A percentile compares a stretch with the other conserved stretches of the same genome.
phyloP scores from a whole-genome alignment of 2,888 invertebrate genomes.

The Cylloceria caligata region DNA sequence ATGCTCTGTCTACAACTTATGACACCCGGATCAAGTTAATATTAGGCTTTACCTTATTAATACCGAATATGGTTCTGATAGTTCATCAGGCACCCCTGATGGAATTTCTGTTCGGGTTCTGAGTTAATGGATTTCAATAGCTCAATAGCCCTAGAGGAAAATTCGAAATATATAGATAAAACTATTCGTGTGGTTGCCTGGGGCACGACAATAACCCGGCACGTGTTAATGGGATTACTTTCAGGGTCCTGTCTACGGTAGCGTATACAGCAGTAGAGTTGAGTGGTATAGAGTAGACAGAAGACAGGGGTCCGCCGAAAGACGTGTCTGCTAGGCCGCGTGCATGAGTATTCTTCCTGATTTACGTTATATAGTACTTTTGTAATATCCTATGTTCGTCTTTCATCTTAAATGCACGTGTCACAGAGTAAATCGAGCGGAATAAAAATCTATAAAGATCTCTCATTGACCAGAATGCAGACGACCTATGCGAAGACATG shows the following conservation, averaged over 20 bases:
- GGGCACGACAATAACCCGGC: conserved; percentile 75
- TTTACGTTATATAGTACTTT: not conserved
- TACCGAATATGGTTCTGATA: not conserved
- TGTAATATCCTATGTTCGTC: not conserved
- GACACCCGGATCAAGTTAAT: not conserved
- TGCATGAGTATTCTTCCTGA: not conserved
- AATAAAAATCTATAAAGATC: too few relatives aligned
- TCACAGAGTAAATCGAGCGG: not conserved
- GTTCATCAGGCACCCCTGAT: not conserved
- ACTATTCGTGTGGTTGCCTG: conserved; percentile 44
- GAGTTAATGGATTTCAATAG: not conserved
- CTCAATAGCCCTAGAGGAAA: not conserved
- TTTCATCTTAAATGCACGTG: not conserved
- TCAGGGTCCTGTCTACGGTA: conserved; percentile 51
- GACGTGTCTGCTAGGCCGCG: not conserved
- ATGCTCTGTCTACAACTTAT: too few relatives aligned
- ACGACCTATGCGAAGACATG: too few relatives aligned
- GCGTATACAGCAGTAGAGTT: conserved; percentile 36
- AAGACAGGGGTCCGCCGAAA: conserved; percentile 70
- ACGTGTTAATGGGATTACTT: conserved; percentile 81
- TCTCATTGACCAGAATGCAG: too few relatives aligned
- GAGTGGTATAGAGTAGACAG: conserved; percentile 66
- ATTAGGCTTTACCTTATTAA: not conserved
- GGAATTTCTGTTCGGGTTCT: not conserved
- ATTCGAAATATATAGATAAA: conserved; percentile 21